phyloP scores from a whole-genome alignment of 2,888 invertebrate genomes.

The Torymus tubicola region DNA sequence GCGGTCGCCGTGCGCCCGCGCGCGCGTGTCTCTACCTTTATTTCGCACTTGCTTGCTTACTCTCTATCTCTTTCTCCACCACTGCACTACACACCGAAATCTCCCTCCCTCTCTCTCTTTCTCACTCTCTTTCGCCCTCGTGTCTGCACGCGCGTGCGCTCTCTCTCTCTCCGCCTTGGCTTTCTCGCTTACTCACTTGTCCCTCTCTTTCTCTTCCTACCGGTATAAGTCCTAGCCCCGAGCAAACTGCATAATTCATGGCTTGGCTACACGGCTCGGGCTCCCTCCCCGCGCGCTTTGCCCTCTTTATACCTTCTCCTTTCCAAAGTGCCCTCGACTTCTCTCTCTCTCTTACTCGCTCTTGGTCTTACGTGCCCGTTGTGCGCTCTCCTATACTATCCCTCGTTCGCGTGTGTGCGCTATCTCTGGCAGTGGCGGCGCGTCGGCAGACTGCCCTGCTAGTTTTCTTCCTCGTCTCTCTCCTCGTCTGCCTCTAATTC shows the following conservation, averaged over 20 bases:
- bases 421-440: constrained; percentile 20
- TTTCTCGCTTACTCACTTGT: constrained; percentile 39
- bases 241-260: constrained; percentile 76
- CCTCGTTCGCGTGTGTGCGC: constrained; percentile 56
- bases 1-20: constrained; percentile 8
- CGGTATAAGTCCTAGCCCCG: constrained; percentile 68
- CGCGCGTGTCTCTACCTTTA: constrained; percentile 49
- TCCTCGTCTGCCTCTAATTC: constrained; percentile 52
- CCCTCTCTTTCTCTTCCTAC: constrained; percentile 50
- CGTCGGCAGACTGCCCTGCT: constrained; percentile 11
- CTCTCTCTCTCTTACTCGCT: constrained; percentile 24
- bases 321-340: constrained; percentile 55
- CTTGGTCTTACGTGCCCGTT: constrained; percentile 32
- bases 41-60: constrained; percentile 34
- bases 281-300: constrained; percentile 61
- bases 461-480: constrained; percentile 26
- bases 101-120: constrained; percentile 46
- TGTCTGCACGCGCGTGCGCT: background rate
- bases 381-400: constrained; percentile 24
- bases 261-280: constrained; percentile 63
- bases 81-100: constrained; percentile 42
- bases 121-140: constrained; percentile 28
- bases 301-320: constrained; percentile 54
- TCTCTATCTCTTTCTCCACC: background rate
- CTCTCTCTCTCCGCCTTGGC: constrained; percentile 18